phyloP scores from a whole-genome alignment of 2,113 vertebrate genomes.

The Craseonycteris thonglongyai region DNA sequence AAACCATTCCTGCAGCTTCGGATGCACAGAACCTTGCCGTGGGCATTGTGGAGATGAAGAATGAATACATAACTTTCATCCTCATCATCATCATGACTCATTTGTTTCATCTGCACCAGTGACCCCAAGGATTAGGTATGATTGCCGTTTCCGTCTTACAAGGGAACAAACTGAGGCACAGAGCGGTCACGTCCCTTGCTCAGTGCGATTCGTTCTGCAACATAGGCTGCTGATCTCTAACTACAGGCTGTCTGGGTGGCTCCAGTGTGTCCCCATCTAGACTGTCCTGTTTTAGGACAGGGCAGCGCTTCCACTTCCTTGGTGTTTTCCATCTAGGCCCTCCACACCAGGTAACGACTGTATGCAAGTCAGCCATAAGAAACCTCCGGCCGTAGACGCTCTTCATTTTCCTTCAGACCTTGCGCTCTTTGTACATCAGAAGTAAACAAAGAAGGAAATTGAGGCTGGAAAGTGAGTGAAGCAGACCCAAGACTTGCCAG shows the following conservation, averaged over 20 bases:
- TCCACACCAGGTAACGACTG: background rate
- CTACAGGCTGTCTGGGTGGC: background rate
- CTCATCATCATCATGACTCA: background rate
- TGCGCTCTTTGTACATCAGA: background rate
- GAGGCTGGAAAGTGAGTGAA: background rate
- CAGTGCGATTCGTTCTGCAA: background rate
- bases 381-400: no score
- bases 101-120: background rate
- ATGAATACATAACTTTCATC: background rate
- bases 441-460: background rate
- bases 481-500: background rate
- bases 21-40: background rate
- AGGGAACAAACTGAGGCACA: no score
- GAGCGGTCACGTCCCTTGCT: background rate
- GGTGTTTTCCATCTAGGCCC: background rate
- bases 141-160: background rate
- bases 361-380: background rate
- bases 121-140: background rate
- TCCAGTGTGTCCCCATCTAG: background rate
- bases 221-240: background rate
- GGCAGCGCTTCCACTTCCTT: background rate
- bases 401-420: background rate
- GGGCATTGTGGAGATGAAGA: background rate
- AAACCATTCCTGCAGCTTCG: background rate
- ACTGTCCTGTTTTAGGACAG: background rate